Evolutionary conservation across 2,797 vertebrate genomes (phyloP).

Genomic region (Kryptopterus vitreolus): DNA sequence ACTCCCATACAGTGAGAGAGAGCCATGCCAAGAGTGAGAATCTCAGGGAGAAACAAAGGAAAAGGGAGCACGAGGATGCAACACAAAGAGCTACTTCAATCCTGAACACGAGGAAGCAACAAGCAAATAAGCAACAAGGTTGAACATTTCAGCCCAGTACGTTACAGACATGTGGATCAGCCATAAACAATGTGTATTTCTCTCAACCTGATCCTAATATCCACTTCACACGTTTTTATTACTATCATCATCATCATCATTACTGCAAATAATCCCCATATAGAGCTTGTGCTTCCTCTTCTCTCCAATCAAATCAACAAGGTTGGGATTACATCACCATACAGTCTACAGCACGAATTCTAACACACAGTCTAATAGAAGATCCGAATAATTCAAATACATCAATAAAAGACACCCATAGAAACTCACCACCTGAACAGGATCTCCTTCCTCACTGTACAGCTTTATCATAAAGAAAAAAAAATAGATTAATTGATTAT

Average conservation of each 20-base stretch:
- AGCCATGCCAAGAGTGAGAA: conserved; percentile 12
- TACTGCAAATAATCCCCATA: neutral
- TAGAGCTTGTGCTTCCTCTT: conserved; percentile 7
- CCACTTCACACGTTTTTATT: neutral
- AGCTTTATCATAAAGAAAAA: conserved; percentile 53
- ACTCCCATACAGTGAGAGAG: neutral
- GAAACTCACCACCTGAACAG: conserved; percentile 73
- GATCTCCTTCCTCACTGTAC: conserved; percentile 60
- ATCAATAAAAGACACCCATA: neutral
- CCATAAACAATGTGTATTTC: neutral
- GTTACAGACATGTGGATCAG: neutral
- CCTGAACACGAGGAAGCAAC: neutral
- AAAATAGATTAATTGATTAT: neutral
- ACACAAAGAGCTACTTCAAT: conserved; percentile 46
- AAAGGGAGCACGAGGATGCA: conserved; percentile 50
- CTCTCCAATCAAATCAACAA: neutral
- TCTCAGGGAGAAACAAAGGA: conserved; percentile 42
- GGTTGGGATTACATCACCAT: neutral
- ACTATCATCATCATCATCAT: neutral
- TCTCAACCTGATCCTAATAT: neutral
- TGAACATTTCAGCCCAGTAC: neutral
- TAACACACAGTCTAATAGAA: neutral
- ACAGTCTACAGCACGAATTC: neutral
- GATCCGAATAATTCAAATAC: neutral
- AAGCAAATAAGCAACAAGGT: neutral